A percentile compares a stretch with the other conserved stretches of the same genome.
These are phyloP conservation scores for Charina bottae DNA, from an alignment of 2,113 vertebrate species.

Conservation along the genomic window DNA sequence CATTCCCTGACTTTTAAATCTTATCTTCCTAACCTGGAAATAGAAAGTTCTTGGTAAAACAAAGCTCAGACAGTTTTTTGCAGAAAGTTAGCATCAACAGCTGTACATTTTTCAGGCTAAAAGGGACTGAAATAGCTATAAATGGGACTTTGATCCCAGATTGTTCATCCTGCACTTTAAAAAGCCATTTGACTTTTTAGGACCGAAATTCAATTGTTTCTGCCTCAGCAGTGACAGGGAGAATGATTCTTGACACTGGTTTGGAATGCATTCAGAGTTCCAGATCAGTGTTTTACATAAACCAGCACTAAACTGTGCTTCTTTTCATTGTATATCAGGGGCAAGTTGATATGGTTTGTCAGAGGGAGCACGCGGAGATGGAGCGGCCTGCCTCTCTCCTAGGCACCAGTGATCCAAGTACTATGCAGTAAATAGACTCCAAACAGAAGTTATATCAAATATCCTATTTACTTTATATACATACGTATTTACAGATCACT, in stretches of 20 bases:
- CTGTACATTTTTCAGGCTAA: neutral
- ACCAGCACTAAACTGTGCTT: slow-evolving; percentile 29
- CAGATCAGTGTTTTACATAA: slow-evolving; percentile 33
- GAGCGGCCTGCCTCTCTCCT: too few relatives aligned
- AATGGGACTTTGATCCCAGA: slow-evolving; percentile 17
- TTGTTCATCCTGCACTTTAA: slow-evolving; percentile 23
- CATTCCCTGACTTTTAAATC: neutral
- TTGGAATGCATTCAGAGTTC: slow-evolving; percentile 30
- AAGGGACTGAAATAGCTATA: neutral
- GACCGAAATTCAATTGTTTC: slow-evolving; percentile 37
- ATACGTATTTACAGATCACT: too few relatives aligned
- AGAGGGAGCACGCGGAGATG: too few relatives aligned
- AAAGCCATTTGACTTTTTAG: slow-evolving; percentile 26
- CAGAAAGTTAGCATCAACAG: neutral
- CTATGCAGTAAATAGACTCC: too few relatives aligned
- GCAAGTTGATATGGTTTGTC: neutral
- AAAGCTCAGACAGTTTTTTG: neutral
- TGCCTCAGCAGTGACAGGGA: slow-evolving; percentile 29
- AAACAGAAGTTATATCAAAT: too few relatives aligned
- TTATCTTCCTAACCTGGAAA: neutral
- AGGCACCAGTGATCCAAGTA: too few relatives aligned
- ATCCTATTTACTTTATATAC: too few relatives aligned
- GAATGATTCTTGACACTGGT: slow-evolving; percentile 15
- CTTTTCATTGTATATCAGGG: slow-evolving; percentile 22
- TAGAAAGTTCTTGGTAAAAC: neutral